Percentiles rank a stretch among this genome's conserved stretches.
phyloP scores from a whole-genome alignment of 2,797 vertebrate genomes.

The Odontamblyopus rebecca region DNA sequence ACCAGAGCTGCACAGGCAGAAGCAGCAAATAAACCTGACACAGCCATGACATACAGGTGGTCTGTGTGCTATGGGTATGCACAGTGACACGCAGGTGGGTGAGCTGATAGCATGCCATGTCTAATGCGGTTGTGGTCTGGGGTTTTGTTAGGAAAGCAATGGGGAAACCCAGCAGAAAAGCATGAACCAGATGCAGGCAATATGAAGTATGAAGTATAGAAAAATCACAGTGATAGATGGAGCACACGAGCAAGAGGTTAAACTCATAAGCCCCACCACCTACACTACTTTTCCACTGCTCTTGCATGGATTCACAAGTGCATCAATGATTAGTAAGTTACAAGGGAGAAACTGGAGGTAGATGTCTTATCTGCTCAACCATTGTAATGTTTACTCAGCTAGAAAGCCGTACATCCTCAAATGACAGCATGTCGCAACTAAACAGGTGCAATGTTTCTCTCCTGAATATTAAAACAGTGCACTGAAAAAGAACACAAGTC shows the following conservation, averaged over 20 bases:
- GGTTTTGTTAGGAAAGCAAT: conserved; percentile 36
- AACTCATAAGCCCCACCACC: conserved; percentile 57
- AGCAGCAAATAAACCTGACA: conserved; percentile 49
- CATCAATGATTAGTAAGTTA: conserved; percentile 36
- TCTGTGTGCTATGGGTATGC: conserved; percentile 6
- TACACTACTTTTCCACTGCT: conserved; percentile 42
- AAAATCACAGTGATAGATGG: conserved; percentile 53
- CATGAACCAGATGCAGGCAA: conserved; percentile 39
- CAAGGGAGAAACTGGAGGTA: conserved; percentile 39
- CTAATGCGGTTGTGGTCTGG: conserved; percentile 16
- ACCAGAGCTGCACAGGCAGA: conserved; percentile 50
- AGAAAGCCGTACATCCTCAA: conserved; percentile 24
- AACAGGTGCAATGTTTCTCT: conserved; percentile 37
- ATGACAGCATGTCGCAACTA: conserved; percentile 33
- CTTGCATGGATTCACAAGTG: conserved; percentile 31
- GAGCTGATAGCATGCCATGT: conserved; percentile 34
- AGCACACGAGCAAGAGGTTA: conserved; percentile 52
- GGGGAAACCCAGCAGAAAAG: conserved; percentile 34
- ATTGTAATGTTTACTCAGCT: conserved; percentile 34
- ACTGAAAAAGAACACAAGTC: background rate
- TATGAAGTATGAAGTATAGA: conserved; percentile 33
- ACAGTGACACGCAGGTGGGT: conserved; percentile 24
- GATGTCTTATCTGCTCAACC: conserved; percentile 33
- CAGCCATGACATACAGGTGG: conserved; percentile 51
- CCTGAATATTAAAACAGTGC: conserved; percentile 29